These are phyloP conservation scores for Merops nubicus DNA, from an alignment of 2,113 vertebrate genomes.

Conservation along the genomic window DNA sequence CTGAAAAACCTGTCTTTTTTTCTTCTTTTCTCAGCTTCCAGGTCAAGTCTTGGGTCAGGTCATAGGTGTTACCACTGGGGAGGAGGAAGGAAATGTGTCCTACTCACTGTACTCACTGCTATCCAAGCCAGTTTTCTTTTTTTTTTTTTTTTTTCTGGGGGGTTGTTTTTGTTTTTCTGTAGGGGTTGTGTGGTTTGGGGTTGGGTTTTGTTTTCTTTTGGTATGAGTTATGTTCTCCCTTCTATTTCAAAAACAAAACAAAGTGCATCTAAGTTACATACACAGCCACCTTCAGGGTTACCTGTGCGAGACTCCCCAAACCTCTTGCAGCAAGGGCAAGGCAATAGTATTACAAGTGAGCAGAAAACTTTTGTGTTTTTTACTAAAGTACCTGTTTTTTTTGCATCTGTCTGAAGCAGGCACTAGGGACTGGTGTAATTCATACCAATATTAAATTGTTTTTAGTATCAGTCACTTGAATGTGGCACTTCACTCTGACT, in stretches of 20 bases:
- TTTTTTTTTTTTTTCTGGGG: neutral
- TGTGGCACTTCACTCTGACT: neutral
- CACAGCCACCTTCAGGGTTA: neutral
- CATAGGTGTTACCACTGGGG: conserved; percentile 48
- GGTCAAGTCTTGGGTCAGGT: conserved; percentile 60
- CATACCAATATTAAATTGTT: neutral
- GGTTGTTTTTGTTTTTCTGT: neutral
- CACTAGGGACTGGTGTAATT: neutral
- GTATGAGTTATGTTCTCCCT: neutral
- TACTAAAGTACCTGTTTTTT: neutral
- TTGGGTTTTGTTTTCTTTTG: neutral
- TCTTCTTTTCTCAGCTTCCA: conserved; percentile 44
- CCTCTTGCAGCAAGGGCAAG: neutral
- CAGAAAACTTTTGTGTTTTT: neutral
- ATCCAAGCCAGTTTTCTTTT: neutral
- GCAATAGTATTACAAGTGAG: neutral
- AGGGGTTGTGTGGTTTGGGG: neutral
- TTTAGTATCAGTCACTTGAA: neutral
- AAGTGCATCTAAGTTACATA: neutral
- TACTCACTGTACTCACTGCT: neutral
- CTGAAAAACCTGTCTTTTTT: conserved; percentile 43
- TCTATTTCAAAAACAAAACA: neutral
- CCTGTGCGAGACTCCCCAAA: neutral
- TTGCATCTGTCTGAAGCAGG: neutral
- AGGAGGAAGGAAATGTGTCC: conserved; percentile 53